phyloP scores from a whole-genome alignment of 1,140 invertebrate genomes.

The Papilio xuthus region DNA sequence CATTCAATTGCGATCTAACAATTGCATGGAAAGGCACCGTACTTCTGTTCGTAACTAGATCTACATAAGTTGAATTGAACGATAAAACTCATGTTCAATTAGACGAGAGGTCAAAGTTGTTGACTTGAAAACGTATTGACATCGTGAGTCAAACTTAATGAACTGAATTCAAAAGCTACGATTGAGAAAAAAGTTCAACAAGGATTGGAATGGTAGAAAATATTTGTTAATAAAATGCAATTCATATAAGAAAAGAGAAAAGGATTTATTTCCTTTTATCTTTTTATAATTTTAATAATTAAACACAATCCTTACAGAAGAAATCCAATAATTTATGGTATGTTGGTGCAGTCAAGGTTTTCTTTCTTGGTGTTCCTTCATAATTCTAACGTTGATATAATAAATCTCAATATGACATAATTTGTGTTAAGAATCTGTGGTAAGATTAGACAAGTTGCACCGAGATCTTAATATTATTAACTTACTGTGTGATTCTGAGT shows the following conservation, averaged over 20 bases:
- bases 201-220: not conserved
- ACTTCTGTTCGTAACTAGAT: conserved; percentile 5
- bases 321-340: not conserved
- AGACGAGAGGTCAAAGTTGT: conserved; percentile 3
- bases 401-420: not conserved
- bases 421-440: not conserved
- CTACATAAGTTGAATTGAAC: not conserved
- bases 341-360: not conserved
- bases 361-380: not conserved
- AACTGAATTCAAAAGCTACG: conserved; percentile 11
- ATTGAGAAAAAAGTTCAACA: conserved; percentile 9
- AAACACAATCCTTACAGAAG: too few species aligned
- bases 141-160: conserved; percentile 19
- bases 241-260: not conserved
- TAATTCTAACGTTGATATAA: not conserved
- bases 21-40: not conserved
- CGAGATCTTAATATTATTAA: too few species aligned
- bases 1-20: not conserved
- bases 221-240: not conserved
- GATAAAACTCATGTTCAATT: conserved; percentile 8
- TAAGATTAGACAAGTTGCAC: too few species aligned
- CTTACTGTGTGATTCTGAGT: too few species aligned
- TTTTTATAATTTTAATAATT: too few species aligned
- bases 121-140: conserved; percentile 14
- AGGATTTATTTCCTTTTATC: not conserved